Conservation (phyloP, 2,888 invertebrate species). For the Protodeltote pygarga region DNA sequence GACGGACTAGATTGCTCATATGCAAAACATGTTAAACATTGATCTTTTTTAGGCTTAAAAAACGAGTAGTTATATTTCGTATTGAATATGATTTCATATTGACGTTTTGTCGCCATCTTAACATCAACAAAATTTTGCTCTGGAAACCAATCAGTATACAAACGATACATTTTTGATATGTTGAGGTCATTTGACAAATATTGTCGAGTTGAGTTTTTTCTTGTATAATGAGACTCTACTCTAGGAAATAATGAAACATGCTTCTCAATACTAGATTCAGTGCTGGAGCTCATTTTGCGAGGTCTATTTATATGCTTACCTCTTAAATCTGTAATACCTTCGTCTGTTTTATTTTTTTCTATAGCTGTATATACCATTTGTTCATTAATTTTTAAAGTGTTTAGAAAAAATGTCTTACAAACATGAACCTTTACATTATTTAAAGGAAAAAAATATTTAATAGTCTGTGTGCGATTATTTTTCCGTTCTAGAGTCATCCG, state of each 20-base stretch:
- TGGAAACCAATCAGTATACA: constrained; percentile 23
- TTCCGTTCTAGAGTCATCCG: constrained; percentile 19
- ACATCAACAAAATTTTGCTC: constrained; percentile 14
- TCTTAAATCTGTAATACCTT: constrained; percentile 10
- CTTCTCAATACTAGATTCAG: constrained; percentile 6
- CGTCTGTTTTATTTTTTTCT: constrained; percentile 9
- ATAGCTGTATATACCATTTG: constrained; percentile 15
- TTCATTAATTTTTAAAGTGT: constrained; percentile 19
- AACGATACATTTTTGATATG: constrained; percentile 37
- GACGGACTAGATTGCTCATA: constrained; percentile 18
- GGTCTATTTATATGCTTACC: constrained; percentile 23
- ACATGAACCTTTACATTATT: constrained; percentile 4
- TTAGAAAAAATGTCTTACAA: constrained; percentile 24
- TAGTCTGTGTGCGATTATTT: constrained; percentile 23
- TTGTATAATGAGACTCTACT: constrained; percentile 27
- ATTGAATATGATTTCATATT: constrained; percentile 42
- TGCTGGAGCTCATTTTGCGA: constrained; percentile 4
- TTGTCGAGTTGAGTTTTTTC: constrained; percentile 11
- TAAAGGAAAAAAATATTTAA: constrained; percentile 19
- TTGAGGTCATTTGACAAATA: constrained; percentile 31
- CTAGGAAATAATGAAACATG: constrained; percentile 6
- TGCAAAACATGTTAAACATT: constrained; percentile 15
- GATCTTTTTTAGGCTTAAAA: constrained; percentile 47
- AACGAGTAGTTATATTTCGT: constrained; percentile 49
- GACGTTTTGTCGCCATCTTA: constrained; percentile 23